Evolutionary conservation across 1,140 invertebrate species (phyloP).

Genomic region (Tyrophagus putrescentiae): DNA sequence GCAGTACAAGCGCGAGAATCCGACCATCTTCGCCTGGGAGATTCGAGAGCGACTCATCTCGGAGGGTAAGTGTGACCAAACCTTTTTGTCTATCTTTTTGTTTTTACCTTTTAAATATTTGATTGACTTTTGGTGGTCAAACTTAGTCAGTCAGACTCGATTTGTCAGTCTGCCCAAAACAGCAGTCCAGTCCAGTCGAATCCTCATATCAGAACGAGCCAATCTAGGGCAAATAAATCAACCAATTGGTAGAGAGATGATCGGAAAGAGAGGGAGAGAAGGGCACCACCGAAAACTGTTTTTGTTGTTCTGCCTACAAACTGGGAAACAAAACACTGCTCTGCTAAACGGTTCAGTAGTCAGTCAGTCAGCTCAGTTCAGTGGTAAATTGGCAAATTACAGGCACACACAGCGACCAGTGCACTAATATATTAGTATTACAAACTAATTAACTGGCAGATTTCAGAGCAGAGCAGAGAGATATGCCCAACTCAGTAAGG

Average conservation of each 20-base stretch:
- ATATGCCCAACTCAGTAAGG: too few relatives aligned
- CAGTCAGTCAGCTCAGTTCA: neutral
- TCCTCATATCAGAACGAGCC: neutral
- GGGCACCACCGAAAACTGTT: too few relatives aligned
- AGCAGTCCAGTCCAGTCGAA: neutral
- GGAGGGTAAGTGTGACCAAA: slow-evolving; percentile 54
- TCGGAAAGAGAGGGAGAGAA: too few relatives aligned
- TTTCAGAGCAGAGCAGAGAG: neutral
- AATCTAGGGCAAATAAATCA: neutral
- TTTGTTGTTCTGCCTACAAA: neutral
- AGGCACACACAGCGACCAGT: too few relatives aligned
- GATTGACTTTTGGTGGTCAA: neutral
- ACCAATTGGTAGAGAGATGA: neutral
- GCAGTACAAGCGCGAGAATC: slow-evolving; percentile 88
- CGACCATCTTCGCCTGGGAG: slow-evolving; percentile 96
- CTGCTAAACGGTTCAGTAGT: neutral
- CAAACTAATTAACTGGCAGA: neutral
- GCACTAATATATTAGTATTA: neutral
- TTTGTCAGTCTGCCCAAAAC: too few relatives aligned
- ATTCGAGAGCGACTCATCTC: slow-evolving; percentile 81
- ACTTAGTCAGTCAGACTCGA: neutral
- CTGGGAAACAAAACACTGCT: neutral
- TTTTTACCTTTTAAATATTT: neutral
- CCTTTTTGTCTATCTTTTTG: slow-evolving; percentile 4
- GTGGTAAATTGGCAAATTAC: slow-evolving; percentile 13